Conservation (phyloP, 2,888 invertebrate genomes). For the Drosophila antonietae region DNA sequence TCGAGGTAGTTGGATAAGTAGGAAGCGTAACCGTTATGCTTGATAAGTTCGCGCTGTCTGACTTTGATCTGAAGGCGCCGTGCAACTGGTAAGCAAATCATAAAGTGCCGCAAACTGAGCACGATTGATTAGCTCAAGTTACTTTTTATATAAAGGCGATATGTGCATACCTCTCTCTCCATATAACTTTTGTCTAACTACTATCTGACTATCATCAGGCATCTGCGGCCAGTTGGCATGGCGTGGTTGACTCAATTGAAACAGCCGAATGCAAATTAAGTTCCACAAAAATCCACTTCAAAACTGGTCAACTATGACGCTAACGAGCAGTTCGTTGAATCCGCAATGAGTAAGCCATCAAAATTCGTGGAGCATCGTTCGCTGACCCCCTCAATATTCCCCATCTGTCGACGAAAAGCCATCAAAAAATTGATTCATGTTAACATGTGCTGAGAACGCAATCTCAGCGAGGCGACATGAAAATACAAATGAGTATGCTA, state of each 20-base stretch:
- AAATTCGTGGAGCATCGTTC: conserved; percentile 36
- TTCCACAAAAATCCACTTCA: background rate
- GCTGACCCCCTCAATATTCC: background rate
- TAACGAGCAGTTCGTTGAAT: conserved; percentile 37
- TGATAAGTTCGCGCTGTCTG: conserved; percentile 16
- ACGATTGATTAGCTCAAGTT: conserved; percentile 13
- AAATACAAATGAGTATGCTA: conserved; percentile 17
- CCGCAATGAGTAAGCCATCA: conserved; percentile 44
- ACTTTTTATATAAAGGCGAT: background rate
- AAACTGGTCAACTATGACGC: conserved; percentile 24
- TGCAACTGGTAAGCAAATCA: conserved; percentile 8
- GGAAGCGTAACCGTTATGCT: conserved; percentile 10
- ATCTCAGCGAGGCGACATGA: conserved; percentile 22
- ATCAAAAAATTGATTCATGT: conserved; percentile 34
- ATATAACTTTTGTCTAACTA: background rate
- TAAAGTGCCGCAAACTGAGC: background rate
- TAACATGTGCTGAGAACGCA: conserved; percentile 47
- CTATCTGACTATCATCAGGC: background rate
- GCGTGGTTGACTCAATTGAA: background rate
- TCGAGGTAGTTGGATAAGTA: background rate
- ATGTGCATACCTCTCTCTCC: background rate
- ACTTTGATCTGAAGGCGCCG: conserved; percentile 11
- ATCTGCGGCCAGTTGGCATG: background rate
- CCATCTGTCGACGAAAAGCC: background rate
- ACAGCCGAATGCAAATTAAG: background rate